Evolutionary conservation across 2,888 invertebrate genomes (phyloP), one percentile per base, ranked within the genome.

Genomic region (Tolmerus cingulatus): DNA sequence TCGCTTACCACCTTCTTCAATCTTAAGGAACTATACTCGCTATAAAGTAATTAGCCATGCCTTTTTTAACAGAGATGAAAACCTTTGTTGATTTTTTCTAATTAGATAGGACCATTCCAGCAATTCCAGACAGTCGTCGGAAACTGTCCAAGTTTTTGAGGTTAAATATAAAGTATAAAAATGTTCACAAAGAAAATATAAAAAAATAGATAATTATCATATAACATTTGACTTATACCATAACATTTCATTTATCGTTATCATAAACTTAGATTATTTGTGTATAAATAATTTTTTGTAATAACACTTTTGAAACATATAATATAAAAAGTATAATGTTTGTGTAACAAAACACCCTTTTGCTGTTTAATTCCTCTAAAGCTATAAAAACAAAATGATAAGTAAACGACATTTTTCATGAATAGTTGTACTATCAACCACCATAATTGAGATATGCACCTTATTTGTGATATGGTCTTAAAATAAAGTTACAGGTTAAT

Each of bases 1-100:
- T 19, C 37, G 14, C n/a, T 82, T 34, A 27, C 30, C 43, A 43
- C 43, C 74, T 74, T 78, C 40, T 43, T 0, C 37, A 86, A 30
- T 23, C 14, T n/a, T 46, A 34, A 37, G n/a, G 12, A 40, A 19
- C 86, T 78, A 78, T 86, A 57, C 19, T 86, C 12, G 2, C 23
- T 55, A 16, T 86, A 55, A 77, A 86, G 77, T 37, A 86, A 86
- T 86, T 86, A 78, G 57, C 74, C 46, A 14, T 55, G 86, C 51
- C 34, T 74, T 86, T 77, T 74, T 77, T 34, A 23, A 16, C n/a
- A 9, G 27, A 34, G n/a, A 84, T 12, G 9, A n/a, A 66, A 84
- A 84, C 37, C 9, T 66, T 66, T 84, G 82, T 84, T 66, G 37
- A 40, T 84, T 84, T 84, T 40, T 84, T 57, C 37, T 84, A 84